phyloP scores from a whole-genome alignment of 2,797 vertebrate species.

The Chaetodon trifasciatus region DNA sequence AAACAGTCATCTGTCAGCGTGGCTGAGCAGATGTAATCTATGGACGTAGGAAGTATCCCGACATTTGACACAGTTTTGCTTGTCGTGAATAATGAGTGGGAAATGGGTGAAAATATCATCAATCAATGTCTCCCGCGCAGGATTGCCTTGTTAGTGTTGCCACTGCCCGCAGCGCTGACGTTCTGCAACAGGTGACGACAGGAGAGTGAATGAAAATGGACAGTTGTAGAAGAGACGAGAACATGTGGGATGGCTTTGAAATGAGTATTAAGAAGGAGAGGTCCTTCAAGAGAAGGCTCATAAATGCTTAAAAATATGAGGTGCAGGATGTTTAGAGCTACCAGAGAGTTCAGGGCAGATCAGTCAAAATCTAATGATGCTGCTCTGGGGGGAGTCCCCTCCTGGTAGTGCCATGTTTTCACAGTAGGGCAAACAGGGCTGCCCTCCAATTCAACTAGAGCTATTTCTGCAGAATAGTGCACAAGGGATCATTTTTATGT shows the following conservation, averaged over 20 bases:
- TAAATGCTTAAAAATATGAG: constrained; percentile 42
- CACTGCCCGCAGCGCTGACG: constrained; percentile 5
- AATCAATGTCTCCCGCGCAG: constrained; percentile 31
- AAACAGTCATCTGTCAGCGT: constrained; percentile 30
- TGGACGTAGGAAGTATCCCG: constrained; percentile 2
- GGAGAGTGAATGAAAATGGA: constrained; percentile 26
- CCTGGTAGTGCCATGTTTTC: constrained; percentile 14
- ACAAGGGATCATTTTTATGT: constrained; percentile 26
- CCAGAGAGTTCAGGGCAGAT: constrained; percentile 35
- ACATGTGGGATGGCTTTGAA: constrained; percentile 35
- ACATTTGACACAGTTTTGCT: constrained; percentile 33
- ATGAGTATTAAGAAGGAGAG: constrained; percentile 15
- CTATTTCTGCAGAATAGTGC: constrained; percentile 42
- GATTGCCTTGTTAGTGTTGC: constrained; percentile 26
- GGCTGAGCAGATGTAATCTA: constrained; percentile 23
- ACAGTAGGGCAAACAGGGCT: constrained; percentile 19
- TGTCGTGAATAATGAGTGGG: constrained; percentile 28
- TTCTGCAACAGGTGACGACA: constrained; percentile 30
- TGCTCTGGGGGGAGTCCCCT: constrained; percentile 27
- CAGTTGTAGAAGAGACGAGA: not conserved
- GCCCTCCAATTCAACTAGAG: constrained; percentile 19
- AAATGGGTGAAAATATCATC: constrained; percentile 45
- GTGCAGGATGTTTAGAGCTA: constrained; percentile 25
- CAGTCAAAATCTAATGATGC: constrained; percentile 45
- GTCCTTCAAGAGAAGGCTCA: constrained; percentile 16